Percentiles rank a stretch among this genome's conserved stretches.
phyloP scores from a whole-genome alignment of 2,888 invertebrate genomes.

The Cephalotes varians region DNA sequence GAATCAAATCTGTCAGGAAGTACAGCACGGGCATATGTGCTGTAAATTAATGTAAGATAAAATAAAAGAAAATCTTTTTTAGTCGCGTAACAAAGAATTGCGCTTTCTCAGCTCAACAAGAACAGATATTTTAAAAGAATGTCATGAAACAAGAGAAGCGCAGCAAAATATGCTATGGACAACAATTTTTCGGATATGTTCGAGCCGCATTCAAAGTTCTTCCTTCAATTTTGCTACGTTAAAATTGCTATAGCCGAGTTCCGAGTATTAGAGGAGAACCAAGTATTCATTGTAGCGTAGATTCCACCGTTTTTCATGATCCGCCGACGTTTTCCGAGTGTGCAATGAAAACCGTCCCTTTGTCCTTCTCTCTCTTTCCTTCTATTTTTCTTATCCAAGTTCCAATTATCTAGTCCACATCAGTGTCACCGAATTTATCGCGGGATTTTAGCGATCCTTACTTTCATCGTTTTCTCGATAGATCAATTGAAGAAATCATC shows the following conservation, averaged over 20 bases:
- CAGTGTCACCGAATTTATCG: slow-evolving; percentile 41
- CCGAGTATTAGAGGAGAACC: slow-evolving; percentile 8
- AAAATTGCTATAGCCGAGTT: slow-evolving; percentile 34
- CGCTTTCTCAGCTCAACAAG: not conserved
- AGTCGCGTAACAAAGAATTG: not conserved
- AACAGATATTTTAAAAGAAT: slow-evolving; percentile 17
- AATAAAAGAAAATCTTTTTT: slow-evolving; percentile 1
- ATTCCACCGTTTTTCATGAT: slow-evolving; percentile 47
- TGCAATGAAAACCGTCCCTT: slow-evolving; percentile 22
- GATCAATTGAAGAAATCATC: slow-evolving; percentile 92
- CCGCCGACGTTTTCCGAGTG: slow-evolving; percentile 39
- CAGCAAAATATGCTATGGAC: slow-evolving; percentile 5
- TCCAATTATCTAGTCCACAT: slow-evolving; percentile 26
- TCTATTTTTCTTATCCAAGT: slow-evolving; percentile 5
- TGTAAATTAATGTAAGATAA: slow-evolving; percentile 16
- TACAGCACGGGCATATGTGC: not conserved
- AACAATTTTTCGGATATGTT: slow-evolving; percentile 26
- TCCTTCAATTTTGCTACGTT: slow-evolving; percentile 39
- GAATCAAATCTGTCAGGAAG: not conserved
- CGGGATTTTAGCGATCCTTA: slow-evolving; percentile 2
- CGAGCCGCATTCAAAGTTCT: slow-evolving; percentile 10
- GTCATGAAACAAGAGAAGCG: slow-evolving; percentile 1
- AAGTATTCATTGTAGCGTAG: slow-evolving; percentile 30
- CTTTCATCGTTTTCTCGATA: slow-evolving; percentile 24
- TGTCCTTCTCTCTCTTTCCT: not conserved